These are phyloP conservation scores for Chauna torquata DNA, from an alignment of 2,113 vertebrate species.

Conservation along the genomic window DNA sequence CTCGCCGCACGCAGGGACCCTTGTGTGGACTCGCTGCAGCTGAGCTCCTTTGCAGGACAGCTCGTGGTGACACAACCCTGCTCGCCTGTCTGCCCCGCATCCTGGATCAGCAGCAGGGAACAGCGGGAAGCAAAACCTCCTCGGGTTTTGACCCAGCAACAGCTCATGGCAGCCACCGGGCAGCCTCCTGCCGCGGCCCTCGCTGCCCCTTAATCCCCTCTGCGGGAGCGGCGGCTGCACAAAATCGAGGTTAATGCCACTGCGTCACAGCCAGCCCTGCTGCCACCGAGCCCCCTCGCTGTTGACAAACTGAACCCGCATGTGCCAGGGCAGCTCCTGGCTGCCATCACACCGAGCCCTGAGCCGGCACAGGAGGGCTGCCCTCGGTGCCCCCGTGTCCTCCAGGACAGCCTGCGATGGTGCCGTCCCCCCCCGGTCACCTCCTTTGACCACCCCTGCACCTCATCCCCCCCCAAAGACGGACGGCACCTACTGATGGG, in stretches of 20 bases:
- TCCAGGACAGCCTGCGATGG: background rate
- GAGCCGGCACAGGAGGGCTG: background rate
- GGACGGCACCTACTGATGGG: background rate
- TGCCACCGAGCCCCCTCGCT: background rate
- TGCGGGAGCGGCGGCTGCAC: background rate
- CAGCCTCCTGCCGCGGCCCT: background rate
- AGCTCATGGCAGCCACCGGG: background rate
- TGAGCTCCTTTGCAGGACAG: background rate
- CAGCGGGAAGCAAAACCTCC: background rate
- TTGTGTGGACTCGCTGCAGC: background rate
- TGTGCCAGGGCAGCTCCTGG: background rate
- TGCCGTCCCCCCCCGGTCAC: background rate
- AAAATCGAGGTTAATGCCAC: constrained; percentile 62
- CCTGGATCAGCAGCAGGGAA: background rate
- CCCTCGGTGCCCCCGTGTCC: background rate
- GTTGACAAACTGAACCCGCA: background rate
- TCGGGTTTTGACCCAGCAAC: background rate
- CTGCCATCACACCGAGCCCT: background rate
- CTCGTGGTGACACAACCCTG: background rate
- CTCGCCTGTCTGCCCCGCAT: background rate
- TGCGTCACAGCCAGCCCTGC: constrained; percentile 50
- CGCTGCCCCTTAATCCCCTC: constrained; percentile 42
- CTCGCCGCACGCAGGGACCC: fast-evolving
- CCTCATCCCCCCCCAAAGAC: background rate
- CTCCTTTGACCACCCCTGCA: background rate